These are phyloP conservation scores for Hoplias malabaricus DNA, from an alignment of 2,113 vertebrate genomes.

Conservation along the genomic window DNA sequence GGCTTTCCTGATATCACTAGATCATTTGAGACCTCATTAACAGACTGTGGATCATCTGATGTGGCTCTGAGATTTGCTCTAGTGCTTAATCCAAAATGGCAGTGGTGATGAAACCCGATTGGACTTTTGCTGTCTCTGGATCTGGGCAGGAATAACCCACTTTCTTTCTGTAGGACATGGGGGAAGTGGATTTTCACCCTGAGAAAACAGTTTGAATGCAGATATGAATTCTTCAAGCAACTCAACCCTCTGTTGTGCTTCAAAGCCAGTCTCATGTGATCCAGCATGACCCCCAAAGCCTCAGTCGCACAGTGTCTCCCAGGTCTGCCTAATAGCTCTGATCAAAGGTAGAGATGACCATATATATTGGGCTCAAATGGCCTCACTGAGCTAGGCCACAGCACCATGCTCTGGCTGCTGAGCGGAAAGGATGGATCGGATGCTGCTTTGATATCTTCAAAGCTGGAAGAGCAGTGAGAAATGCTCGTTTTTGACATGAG, in stretches of 20 bases:
- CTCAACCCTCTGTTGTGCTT: slow-evolving; percentile 6
- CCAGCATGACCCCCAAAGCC: slow-evolving; percentile 3
- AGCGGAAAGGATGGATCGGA: slow-evolving; percentile 6
- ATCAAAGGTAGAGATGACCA: slow-evolving; percentile 47
- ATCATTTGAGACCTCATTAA: neutral
- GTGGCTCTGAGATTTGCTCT: neutral
- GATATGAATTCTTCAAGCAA: slow-evolving; percentile 31
- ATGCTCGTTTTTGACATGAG: neutral
- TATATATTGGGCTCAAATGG: slow-evolving; percentile 29
- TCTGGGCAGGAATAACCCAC: neutral
- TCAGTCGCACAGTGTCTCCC: neutral
- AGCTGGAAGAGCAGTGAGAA: slow-evolving; percentile 1
- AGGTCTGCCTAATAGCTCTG: slow-evolving; percentile 24
- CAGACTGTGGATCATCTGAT: neutral
- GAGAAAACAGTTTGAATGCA: slow-evolving; percentile 33
- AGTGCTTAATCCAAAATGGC: neutral
- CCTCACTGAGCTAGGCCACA: neutral
- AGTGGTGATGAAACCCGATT: neutral
- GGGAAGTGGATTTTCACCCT: neutral
- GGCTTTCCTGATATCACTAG: neutral
- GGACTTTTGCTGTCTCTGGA: neutral
- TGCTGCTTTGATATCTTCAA: slow-evolving; percentile 19
- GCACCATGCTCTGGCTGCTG: neutral
- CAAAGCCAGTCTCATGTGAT: slow-evolving; percentile 46
- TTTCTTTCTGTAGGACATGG: neutral